Percentiles rank a stretch among this genome's conserved stretches.
Evolutionary conservation across 1,140 invertebrate genomes (phyloP).

Genomic region (Glomeris maerens): DNA sequence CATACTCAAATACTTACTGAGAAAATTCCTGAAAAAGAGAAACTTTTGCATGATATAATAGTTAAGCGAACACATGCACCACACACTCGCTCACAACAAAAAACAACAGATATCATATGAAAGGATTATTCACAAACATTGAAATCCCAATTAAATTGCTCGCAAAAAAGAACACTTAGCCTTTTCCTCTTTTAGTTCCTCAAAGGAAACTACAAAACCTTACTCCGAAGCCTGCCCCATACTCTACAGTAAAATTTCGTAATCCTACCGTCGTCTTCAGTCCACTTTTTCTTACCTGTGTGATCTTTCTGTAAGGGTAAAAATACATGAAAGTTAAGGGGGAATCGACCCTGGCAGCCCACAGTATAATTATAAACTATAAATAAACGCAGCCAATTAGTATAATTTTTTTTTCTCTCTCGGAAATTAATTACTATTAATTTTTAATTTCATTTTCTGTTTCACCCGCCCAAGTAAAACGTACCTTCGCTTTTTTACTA

Average conservation of each 20-base stretch:
- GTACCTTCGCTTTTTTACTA: conserved; percentile 21
- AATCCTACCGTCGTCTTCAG: not conserved
- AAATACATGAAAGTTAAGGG: conserved; percentile 5
- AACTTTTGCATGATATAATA: too few species aligned
- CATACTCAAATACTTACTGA: too few species aligned
- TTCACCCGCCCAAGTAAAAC: not conserved
- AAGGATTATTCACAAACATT: not conserved
- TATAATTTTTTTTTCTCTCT: too few species aligned
- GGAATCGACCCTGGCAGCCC: too few species aligned
- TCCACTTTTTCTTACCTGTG: conserved; percentile 11
- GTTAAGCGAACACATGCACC: too few species aligned
- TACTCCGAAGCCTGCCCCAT: too few species aligned
- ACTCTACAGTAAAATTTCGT: too few species aligned
- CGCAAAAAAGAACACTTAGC: conserved; percentile 23
- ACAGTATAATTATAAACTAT: too few species aligned
- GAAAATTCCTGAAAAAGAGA: too few species aligned
- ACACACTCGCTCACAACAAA: not conserved
- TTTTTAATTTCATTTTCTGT: not conserved
- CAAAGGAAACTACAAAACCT: conserved; percentile 16
- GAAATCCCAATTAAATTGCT: not conserved
- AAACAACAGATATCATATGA: not conserved
- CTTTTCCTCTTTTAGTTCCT: conserved; percentile 19
- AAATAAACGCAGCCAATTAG: too few species aligned
- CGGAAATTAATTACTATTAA: not conserved
- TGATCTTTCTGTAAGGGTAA: conserved; percentile 26